Evolutionary conservation across 1,140 invertebrate genomes (phyloP).

Genomic region (Andricus grossulariae): DNA sequence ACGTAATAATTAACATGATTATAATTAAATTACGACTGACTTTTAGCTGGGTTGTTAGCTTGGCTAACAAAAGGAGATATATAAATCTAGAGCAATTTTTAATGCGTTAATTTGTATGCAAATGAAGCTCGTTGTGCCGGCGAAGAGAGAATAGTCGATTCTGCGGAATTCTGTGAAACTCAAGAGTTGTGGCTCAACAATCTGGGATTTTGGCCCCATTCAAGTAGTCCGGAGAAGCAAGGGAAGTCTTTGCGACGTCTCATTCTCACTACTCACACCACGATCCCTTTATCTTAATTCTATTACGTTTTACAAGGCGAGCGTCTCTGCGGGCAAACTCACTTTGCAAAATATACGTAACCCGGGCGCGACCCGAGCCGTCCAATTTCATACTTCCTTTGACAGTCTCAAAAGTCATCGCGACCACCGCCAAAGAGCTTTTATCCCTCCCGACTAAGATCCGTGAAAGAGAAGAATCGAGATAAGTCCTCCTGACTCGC

Average conservation of each 20-base stretch:
- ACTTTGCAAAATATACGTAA: conserved; percentile 37
- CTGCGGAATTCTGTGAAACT: conserved; percentile 10
- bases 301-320: conserved; percentile 48
- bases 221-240: conserved; percentile 30
- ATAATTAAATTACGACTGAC: not conserved
- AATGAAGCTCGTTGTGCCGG: conserved; percentile 41
- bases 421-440: conserved; percentile 18
- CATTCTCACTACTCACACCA: conserved; percentile 43
- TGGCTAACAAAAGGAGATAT: not conserved
- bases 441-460: conserved; percentile 11
- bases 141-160: conserved; percentile 20
- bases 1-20: not conserved
- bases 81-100: conserved; percentile 13
- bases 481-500: conserved; percentile 16
- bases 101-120: conserved; percentile 55
- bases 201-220: conserved; percentile 40
- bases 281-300: conserved; percentile 53
- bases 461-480: conserved; percentile 20
- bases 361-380: conserved; percentile 15
- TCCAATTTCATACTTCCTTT: conserved; percentile 27
- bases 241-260: conserved; percentile 36
- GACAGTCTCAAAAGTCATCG: conserved; percentile 29
- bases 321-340: conserved; percentile 30
- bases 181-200: conserved; percentile 32
- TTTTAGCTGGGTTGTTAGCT: not conserved